Evolutionary conservation across 2,113 vertebrate species (phyloP).

Genomic region (Charina bottae): DNA sequence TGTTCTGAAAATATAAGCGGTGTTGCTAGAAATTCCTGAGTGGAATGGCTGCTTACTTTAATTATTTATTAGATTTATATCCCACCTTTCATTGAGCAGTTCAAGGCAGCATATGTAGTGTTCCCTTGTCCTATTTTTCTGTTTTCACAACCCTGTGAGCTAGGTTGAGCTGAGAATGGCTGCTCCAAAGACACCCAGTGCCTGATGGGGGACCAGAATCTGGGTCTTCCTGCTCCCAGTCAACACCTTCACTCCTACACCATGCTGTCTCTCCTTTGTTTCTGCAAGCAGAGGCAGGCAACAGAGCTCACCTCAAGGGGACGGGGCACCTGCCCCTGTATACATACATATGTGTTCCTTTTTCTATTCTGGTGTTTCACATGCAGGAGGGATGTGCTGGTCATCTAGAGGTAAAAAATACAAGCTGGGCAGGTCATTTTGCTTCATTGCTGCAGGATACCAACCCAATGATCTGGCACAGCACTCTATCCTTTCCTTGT

Average conservation of each 20-base stretch:
- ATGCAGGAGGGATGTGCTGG: background rate
- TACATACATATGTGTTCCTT: background rate
- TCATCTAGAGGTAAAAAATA: background rate
- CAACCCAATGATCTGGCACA: background rate
- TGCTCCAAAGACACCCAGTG: background rate
- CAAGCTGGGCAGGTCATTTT: background rate
- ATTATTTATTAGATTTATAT: background rate
- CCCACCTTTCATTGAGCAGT: background rate
- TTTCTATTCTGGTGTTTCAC: background rate
- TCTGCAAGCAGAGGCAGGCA: background rate
- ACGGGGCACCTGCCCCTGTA: background rate
- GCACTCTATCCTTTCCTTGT: background rate
- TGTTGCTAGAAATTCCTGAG: background rate
- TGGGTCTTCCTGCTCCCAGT: background rate
- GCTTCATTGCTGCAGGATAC: background rate
- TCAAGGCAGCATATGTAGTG: background rate
- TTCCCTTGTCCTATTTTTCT: background rate
- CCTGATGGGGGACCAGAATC: background rate
- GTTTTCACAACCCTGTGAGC: background rate
- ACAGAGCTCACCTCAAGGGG: background rate
- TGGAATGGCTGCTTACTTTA: background rate
- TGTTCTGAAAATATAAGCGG: background rate
- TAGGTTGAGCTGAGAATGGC: background rate
- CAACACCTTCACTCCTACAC: background rate
- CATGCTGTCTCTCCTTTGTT: background rate